Conservation (phyloP, 2,113 vertebrate species). For the Furnarius figulus region DNA sequence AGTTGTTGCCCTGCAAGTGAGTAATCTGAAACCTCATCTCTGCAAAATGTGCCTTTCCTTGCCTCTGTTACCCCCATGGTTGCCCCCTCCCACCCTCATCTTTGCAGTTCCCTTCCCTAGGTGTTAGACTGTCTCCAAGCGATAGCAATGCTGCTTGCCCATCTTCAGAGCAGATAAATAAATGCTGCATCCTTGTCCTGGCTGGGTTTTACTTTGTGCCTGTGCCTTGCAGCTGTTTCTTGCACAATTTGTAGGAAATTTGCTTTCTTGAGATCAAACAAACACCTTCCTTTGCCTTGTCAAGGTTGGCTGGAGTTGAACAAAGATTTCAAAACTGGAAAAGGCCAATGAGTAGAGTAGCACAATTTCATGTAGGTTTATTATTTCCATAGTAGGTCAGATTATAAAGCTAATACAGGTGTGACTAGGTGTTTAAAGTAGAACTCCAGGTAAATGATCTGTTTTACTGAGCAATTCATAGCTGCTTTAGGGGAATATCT, state of each 20-base stretch:
- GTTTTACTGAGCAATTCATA: neutral
- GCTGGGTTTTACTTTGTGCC: neutral
- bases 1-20: neutral
- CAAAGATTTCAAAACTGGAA: neutral
- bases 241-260: neutral
- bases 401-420: neutral
- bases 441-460: neutral
- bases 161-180: neutral
- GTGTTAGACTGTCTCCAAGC: neutral
- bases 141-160: neutral
- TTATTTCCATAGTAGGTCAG: neutral
- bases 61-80: neutral
- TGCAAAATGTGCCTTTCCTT: neutral
- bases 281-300: neutral
- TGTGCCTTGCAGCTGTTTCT: neutral
- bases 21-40: neutral
- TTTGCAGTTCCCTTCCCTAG: neutral
- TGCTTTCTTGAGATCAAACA: neutral
- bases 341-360: neutral
- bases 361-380: neutral
- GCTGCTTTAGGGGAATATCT: neutral
- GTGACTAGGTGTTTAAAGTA: neutral
- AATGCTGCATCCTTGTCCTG: neutral
- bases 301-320: neutral
- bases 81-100: neutral